These are phyloP conservation scores for Apostichopus parvimensis DNA, from an alignment of 35 echinoderm and acorn worm species.

Conservation along the genomic window DNA sequence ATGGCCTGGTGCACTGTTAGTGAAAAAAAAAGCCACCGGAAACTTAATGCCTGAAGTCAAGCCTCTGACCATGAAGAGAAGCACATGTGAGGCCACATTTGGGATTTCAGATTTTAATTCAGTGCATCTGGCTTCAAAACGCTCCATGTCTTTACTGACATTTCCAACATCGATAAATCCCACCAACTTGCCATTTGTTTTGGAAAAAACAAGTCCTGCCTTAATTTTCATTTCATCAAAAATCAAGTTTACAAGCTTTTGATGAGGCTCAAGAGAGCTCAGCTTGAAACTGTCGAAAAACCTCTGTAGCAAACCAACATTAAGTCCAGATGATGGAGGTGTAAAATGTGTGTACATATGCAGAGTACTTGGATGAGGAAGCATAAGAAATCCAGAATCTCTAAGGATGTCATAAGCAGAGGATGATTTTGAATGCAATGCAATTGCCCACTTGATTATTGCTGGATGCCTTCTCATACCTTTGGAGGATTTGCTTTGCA, in stretches of 20 bases:
- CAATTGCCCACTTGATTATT: slow-evolving; percentile 66
- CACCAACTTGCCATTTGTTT: slow-evolving; percentile 5
- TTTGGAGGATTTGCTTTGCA: neutral
- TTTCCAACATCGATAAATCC: slow-evolving; percentile 53
- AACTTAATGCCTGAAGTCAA: slow-evolving; percentile 2
- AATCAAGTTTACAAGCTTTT: slow-evolving; percentile 9
- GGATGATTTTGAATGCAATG: slow-evolving; percentile 65
- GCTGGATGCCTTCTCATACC: slow-evolving; percentile 77
- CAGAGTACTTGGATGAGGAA: slow-evolving; percentile 64
- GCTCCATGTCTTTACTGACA: neutral
- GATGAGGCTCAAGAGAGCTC: neutral
- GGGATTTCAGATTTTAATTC: neutral
- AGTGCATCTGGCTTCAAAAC: slow-evolving; percentile 35
- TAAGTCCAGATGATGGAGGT: neutral
- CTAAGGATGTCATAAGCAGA: slow-evolving; percentile 62
- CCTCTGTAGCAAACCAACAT: neutral
- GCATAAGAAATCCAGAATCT: slow-evolving; percentile 45
- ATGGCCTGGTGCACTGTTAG: neutral
- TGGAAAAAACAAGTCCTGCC: slow-evolving; percentile 20
- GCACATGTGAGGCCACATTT: slow-evolving; percentile 42
- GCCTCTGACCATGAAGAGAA: slow-evolving; percentile 52
- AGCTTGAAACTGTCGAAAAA: neutral
- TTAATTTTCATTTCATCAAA: slow-evolving; percentile 71
- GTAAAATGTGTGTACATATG: slow-evolving; percentile 52
- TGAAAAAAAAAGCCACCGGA: slow-evolving; percentile 45